phyloP scores from a whole-genome alignment of 2,888 invertebrate genomes.

The Ariolimax columbianus region DNA sequence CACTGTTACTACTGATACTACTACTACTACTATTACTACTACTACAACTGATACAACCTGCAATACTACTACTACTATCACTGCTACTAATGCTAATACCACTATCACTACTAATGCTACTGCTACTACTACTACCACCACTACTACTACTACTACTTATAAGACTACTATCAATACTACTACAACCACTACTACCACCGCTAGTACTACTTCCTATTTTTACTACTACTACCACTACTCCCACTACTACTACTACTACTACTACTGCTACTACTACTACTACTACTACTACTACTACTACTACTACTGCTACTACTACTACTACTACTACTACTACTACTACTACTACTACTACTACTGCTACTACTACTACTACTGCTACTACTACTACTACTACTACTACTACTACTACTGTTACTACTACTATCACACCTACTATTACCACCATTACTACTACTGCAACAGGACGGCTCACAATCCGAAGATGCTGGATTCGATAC shows the following conservation, averaged over 20 bases:
- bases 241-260: neutral
- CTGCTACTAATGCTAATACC: too few species aligned
- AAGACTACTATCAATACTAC: too few species aligned
- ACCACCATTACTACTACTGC: neutral
- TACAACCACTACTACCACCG: too few species aligned
- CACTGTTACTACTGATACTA: too few species aligned
- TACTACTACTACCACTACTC: neutral
- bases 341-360: constrained; percentile 17
- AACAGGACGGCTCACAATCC: too few species aligned
- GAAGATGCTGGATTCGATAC: too few species aligned
- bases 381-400: neutral
- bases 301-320: neutral
- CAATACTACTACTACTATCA: too few species aligned
- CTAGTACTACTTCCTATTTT: neutral
- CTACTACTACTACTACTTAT: too few species aligned
- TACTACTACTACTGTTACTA: constrained; percentile 1
- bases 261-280: neutral
- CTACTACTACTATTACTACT: too few species aligned
- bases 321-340: constrained; percentile 14
- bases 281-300: constrained; percentile 16
- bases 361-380: neutral
- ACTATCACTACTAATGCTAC: too few species aligned
- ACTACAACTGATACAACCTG: too few species aligned
- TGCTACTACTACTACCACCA: too few species aligned
- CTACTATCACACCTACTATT: constrained; percentile 1